phyloP scores from a whole-genome alignment of 53 echinoderm and acorn worm genomes.

The Mesocentrotus franciscanus region DNA sequence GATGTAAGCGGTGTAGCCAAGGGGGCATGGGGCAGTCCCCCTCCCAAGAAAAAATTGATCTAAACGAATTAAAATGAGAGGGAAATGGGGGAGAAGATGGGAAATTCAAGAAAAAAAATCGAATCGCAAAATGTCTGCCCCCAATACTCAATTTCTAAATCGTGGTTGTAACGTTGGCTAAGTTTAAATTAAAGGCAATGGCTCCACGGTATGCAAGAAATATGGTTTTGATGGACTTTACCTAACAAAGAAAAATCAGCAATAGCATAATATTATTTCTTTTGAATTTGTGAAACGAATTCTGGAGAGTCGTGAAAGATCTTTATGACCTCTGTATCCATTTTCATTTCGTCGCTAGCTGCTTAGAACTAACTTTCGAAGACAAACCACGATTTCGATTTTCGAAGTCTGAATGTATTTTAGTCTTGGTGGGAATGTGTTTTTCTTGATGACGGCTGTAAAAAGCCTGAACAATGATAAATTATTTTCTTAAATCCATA shows the following conservation, averaged over 20 bases:
- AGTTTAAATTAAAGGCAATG: background rate
- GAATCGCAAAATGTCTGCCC: background rate
- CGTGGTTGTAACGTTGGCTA: background rate
- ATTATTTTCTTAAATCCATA: no score
- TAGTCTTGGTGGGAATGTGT: no score
- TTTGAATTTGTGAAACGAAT: background rate
- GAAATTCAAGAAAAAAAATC: background rate
- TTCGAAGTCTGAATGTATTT: no score
- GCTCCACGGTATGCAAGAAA: no score
- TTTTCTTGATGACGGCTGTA: no score
- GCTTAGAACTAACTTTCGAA: no score
- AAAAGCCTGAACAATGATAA: no score
- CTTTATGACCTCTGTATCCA: background rate
- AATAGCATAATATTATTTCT: background rate
- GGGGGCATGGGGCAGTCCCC: no score
- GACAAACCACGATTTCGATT: no score
- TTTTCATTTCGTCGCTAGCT: background rate
- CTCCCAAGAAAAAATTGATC: no score
- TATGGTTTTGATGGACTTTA: background rate
- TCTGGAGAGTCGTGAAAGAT: background rate
- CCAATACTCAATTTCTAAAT: background rate
- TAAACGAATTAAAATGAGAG: no score
- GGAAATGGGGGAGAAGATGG: no score
- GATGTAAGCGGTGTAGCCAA: background rate
- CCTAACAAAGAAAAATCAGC: background rate